Evolutionary conservation across 2,888 invertebrate species (phyloP).

Genomic region (Sialis lutaria): DNA sequence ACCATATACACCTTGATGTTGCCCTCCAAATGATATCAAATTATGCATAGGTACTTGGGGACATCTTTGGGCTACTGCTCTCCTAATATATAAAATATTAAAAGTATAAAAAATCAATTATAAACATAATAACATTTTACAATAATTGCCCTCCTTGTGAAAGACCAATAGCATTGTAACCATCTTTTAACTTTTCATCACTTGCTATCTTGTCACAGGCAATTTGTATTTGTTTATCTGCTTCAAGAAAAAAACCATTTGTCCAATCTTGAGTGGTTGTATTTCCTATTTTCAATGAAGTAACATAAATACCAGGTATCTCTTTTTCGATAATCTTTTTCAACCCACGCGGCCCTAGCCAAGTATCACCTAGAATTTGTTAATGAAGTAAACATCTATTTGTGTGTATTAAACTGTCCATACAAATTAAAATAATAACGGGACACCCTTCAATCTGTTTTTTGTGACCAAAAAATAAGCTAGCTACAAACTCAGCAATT

Average conservation of each 20-base stretch:
- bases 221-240: constrained; percentile 54
- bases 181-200: constrained; percentile 50
- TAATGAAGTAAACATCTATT: no score
- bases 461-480: not conserved
- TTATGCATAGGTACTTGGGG: constrained; percentile 67
- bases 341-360: constrained; percentile 74
- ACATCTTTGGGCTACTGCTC: constrained; percentile 86
- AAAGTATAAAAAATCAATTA: not conserved
- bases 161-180: constrained; percentile 92
- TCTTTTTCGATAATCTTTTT: constrained; percentile 51
- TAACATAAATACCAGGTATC: constrained; percentile 66
- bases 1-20: constrained; percentile 93
- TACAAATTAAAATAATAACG: no score
- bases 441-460: no score
- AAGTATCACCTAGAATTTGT: constrained; percentile 63
- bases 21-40: constrained; percentile 84
- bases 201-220: constrained; percentile 55
- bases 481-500: no score
- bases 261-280: constrained; percentile 53
- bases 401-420: no score
- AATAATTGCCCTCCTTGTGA: constrained; percentile 95
- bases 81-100: constrained; percentile 32
- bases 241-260: constrained; percentile 69
- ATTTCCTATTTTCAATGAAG: constrained; percentile 68
- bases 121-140: constrained; percentile 35